Percentiles rank a stretch among this genome's conserved stretches.
Conservation (phyloP, 2,888 invertebrate species). For the Calameuta filiformis region DNA sequence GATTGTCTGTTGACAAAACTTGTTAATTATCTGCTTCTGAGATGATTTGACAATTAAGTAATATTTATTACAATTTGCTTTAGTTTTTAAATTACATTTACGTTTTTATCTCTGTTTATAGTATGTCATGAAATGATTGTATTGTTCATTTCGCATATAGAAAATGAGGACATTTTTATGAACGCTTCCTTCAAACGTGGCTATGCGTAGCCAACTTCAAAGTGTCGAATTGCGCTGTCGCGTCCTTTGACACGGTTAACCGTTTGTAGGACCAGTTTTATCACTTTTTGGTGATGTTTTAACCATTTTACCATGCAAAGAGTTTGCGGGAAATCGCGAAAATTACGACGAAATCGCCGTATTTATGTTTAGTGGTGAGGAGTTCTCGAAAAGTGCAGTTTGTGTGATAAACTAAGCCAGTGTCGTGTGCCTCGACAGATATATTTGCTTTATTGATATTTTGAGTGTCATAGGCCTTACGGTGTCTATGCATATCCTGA, state of each 20-base stretch:
- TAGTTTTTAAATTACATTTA: background rate
- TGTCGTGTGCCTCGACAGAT: conserved; percentile 45
- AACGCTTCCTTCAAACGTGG: conserved; percentile 15
- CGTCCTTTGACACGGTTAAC: conserved; percentile 52
- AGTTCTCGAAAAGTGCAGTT: conserved; percentile 24
- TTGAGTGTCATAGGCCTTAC: conserved; percentile 57
- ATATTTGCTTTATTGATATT: conserved; percentile 63
- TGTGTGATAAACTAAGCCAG: conserved; percentile 39
- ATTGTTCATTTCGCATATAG: background rate
- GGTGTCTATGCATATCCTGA: conserved; percentile 63
- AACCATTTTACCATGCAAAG: conserved; percentile 29
- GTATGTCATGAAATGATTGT: background rate
- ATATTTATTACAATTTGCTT: conserved; percentile 19
- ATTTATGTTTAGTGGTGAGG: conserved; percentile 41
- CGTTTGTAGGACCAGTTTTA: conserved; percentile 33
- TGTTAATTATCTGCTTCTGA: background rate
- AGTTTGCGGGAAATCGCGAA: conserved; percentile 9
- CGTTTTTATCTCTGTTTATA: background rate
- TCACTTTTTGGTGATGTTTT: conserved; percentile 18
- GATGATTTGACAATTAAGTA: background rate
- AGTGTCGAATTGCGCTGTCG: conserved; percentile 32
- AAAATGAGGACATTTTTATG: conserved; percentile 10
- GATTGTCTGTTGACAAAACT: background rate
- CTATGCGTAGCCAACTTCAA: conserved; percentile 44
- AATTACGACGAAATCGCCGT: conserved; percentile 38